Percentiles rank a stretch among this genome's conserved stretches.
These are phyloP conservation scores for Apocheima hispidaria DNA, from an alignment of 2,888 invertebrate genomes.

Conservation along the genomic window DNA sequence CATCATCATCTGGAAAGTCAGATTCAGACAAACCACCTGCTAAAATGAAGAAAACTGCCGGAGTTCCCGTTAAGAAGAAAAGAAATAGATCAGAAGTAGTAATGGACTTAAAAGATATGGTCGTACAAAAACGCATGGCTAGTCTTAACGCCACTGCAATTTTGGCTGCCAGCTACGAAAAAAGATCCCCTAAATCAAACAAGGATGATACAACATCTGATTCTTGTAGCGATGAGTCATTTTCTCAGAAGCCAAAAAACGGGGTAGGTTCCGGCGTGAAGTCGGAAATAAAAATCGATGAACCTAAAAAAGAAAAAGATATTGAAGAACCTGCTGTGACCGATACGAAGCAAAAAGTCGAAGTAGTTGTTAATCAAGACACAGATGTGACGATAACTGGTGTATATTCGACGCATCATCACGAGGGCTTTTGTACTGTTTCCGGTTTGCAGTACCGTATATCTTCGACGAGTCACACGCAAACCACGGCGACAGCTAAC, in stretches of 20 bases:
- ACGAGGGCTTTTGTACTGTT: conserved; percentile 94
- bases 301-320: conserved; percentile 77
- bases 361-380: conserved; percentile 94
- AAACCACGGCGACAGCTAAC: conserved; percentile 94
- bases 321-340: conserved; percentile 63
- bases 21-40: conserved; percentile 82
- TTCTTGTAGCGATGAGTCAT: conserved; percentile 83
- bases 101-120: conserved; percentile 94
- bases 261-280: conserved; percentile 83
- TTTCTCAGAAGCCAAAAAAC: conserved; percentile 84
- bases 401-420: conserved; percentile 93
- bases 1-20: conserved; percentile 70
- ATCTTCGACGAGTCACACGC: conserved; percentile 94
- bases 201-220: conserved; percentile 87
- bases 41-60: conserved; percentile 77
- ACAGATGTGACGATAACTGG: conserved; percentile 95
- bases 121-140: conserved; percentile 96
- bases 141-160: conserved; percentile 96
- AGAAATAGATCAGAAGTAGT: conserved; percentile 88
- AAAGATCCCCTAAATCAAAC: conserved; percentile 86
- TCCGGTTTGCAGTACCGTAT: conserved; percentile 95
- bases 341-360: conserved; percentile 87
- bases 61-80: conserved; percentile 81
- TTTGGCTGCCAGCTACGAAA: conserved; percentile 95
- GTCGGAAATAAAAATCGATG: conserved; percentile 82